Evolutionary conservation across 2,888 invertebrate species (phyloP), one percentile per base, ranked within the genome.

Genomic region (Microplitis manilae): DNA sequence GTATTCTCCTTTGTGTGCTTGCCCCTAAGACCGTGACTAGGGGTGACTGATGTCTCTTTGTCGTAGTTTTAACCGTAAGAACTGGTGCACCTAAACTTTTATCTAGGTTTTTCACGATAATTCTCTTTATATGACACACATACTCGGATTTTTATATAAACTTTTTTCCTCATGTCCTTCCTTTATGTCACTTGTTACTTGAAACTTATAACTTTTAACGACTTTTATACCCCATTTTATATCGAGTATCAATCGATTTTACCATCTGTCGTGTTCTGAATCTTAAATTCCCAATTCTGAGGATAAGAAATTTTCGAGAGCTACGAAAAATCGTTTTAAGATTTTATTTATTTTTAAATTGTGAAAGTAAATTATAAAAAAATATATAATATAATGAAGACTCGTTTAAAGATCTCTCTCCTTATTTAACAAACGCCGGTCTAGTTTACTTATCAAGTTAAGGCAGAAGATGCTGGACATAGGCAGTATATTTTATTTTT

Each of bases 31-130:
- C 71, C 60, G 64, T 77, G 77, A 77, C 73, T 69, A 73, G 73
- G 77, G 77, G 74, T 75, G 77, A 77, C 67, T 74, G 77, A 77
- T 77, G 74, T 62, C 38, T 71, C 77, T 74, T 77, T 77, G 77
- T 77, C 71, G 15, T 69, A 71, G 67, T 71, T 77, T 67, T 50
- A 40, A 73, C 62, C 77, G 77, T 77, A 74, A 71, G 67, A 77
- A 77, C 77, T 77, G 77, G 77, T 77, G 74, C 77, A 77, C 60
- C 65, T 70, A 9, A 65, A 67, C 65, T 60, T 30, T 30, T 30
- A 30, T 30, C 30, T 30, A 30, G 30, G 30, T 30, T 30, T 30
- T 30, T 30, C 30, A 30, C 30, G 30, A 30, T 30, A 30, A 30
- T 30, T 30, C 30, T 30, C 30, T 30, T 30, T 30, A 30, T 30